Evolutionary conservation across 2,113 vertebrate genomes (phyloP).

Genomic region (Tenrec ecaudatus): DNA sequence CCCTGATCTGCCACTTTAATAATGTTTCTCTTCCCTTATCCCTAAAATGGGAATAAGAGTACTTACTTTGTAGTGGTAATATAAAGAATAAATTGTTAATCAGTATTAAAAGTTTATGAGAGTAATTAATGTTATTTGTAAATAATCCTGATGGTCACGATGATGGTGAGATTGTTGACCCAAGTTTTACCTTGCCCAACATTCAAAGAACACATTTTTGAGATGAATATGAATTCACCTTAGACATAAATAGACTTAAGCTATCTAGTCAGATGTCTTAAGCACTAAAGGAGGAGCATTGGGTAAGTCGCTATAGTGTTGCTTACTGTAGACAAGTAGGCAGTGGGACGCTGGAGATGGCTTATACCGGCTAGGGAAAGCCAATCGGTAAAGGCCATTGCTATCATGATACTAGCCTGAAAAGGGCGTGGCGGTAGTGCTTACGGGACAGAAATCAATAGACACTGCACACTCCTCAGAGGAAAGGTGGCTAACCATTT

Average conservation of each 20-base stretch:
- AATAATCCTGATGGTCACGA: neutral
- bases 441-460: neutral
- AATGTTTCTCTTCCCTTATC: neutral
- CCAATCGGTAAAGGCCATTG: neutral
- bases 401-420: neutral
- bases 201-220: neutral
- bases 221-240: slow-evolving; percentile 23
- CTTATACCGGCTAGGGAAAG: neutral
- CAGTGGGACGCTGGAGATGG: neutral
- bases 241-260: slow-evolving; percentile 24
- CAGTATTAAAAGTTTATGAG: neutral
- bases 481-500: neutral
- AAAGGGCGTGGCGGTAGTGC: neutral
- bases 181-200: neutral
- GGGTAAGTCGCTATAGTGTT: neutral
- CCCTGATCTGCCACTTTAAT: neutral
- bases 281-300: neutral
- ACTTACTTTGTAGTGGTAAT: neutral
- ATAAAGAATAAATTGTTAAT: neutral
- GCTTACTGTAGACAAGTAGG: neutral
- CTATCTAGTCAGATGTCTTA: neutral
- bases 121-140: neutral
- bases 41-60: neutral
- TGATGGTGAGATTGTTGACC: too few relatives aligned
- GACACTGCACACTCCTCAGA: neutral